Evolutionary conservation across 2,797 vertebrate genomes (phyloP).

Genomic region (Amblyopsis hoosieri): DNA sequence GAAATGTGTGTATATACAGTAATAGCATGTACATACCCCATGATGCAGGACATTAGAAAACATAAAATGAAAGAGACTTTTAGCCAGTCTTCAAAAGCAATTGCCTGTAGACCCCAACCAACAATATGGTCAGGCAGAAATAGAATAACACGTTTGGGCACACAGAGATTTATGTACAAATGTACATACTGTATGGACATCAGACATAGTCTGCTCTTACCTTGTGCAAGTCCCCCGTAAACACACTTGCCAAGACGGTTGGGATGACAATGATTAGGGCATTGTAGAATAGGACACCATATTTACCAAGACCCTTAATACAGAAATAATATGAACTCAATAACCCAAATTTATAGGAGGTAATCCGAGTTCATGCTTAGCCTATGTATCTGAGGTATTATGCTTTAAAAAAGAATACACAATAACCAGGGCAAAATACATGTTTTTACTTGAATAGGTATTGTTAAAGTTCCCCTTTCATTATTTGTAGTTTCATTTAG

Average conservation of each 20-base stretch:
- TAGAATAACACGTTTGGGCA: neutral
- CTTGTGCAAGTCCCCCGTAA: slow-evolving; percentile 86
- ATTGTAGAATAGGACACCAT: slow-evolving; percentile 93
- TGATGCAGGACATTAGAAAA: slow-evolving; percentile 88
- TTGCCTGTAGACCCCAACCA: slow-evolving; percentile 72
- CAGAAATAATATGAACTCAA: slow-evolving; percentile 28
- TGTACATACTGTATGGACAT: neutral
- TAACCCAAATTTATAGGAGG: neutral
- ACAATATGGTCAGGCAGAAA: neutral
- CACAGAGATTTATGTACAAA: neutral
- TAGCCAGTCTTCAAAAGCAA: slow-evolving; percentile 84
- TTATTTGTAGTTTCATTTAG: no score
- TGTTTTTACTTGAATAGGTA: no score
- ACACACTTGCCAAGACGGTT: slow-evolving; percentile 79
- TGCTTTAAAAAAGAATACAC: no score
- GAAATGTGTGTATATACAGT: neutral
- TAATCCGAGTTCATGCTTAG: no score
- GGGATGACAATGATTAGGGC: slow-evolving; percentile 88
- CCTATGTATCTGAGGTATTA: no score
- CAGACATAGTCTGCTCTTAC: slow-evolving; percentile 58
- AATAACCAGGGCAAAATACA: no score
- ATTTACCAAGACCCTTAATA: slow-evolving; percentile 87
- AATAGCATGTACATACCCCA: slow-evolving; percentile 83
- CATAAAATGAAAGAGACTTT: slow-evolving; percentile 81
- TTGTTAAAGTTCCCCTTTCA: no score